A percentile compares a stretch with the other conserved stretches of the same genome.
These are phyloP conservation scores for Pipistrellus nathusii DNA, from an alignment of 2,797 vertebrate genomes.

Conservation along the genomic window DNA sequence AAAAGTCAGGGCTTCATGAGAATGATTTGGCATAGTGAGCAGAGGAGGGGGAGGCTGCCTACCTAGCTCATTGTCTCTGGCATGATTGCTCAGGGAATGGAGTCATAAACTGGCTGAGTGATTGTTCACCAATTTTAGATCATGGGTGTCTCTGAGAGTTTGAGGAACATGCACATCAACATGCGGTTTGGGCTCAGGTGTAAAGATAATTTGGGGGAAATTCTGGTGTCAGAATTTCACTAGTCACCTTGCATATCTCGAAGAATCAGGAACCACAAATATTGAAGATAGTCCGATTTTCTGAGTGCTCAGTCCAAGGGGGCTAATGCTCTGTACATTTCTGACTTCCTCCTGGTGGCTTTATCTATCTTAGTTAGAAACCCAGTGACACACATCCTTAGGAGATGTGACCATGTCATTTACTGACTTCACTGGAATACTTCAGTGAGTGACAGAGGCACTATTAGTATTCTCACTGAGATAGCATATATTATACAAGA, in stretches of 20 bases:
- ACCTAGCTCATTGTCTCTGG: neutral
- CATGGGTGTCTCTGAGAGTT: constrained; percentile 5
- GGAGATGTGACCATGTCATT: neutral
- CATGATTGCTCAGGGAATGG: neutral
- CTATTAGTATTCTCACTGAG: neutral
- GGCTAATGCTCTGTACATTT: neutral
- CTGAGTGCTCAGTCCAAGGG: neutral
- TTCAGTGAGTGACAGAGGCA: neutral
- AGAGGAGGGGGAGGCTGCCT: neutral
- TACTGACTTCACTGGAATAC: neutral
- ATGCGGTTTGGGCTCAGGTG: neutral
- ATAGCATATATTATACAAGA: neutral
- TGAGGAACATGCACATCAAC: neutral
- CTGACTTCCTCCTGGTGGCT: neutral
- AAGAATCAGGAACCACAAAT: constrained; percentile 29
- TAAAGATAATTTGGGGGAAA: neutral
- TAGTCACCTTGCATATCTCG: neutral
- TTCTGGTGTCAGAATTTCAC: constrained; percentile 1
- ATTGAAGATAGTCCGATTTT: neutral
- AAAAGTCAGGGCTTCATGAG: constrained; percentile 55
- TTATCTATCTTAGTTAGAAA: neutral
- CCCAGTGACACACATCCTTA: neutral
- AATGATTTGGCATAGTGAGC: neutral
- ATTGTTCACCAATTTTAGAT: neutral
- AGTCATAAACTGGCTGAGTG: neutral